phyloP scores from a whole-genome alignment of 2,113 vertebrate species.

The Stigmatopora argus region DNA sequence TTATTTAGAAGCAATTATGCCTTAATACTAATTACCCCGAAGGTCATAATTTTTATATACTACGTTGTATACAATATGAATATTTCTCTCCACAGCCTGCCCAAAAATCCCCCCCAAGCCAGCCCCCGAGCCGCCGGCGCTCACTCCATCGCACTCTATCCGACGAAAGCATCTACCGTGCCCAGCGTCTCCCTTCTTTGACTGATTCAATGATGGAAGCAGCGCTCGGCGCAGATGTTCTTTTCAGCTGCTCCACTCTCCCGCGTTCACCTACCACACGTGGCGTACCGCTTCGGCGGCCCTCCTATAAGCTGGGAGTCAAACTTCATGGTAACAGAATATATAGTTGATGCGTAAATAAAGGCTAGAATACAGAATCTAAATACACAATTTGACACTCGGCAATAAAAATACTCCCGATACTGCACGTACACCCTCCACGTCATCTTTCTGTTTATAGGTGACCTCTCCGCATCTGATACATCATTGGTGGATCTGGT shows the following conservation, averaged over 20 bases:
- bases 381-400: not conserved
- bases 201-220: conserved; percentile 74
- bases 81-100: conserved; percentile 32
- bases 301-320: conserved; percentile 92
- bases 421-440: not conserved
- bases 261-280: conserved; percentile 89
- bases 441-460: conserved; percentile 49
- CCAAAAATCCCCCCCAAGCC: conserved; percentile 79
- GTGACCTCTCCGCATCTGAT: conserved; percentile 95
- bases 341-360: too few relatives aligned
- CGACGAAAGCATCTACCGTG: conserved; percentile 95
- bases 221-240: conserved; percentile 81
- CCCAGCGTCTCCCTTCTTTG: conserved; percentile 84
- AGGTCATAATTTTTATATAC: too few relatives aligned
- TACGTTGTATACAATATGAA: too few relatives aligned
- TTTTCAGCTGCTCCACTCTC: conserved; percentile 90
- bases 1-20: too few relatives aligned
- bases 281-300: conserved; percentile 84
- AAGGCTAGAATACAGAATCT: not conserved
- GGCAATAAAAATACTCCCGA: not conserved
- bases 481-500: conserved; percentile 95
- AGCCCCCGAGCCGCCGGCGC: conserved; percentile 74
- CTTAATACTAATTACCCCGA: too few relatives aligned
- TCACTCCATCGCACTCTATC: conserved; percentile 95
- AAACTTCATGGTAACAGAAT: conserved; percentile 82